Conservation (phyloP, 2,113 vertebrate genomes). For the Heptranchias perlo region DNA sequence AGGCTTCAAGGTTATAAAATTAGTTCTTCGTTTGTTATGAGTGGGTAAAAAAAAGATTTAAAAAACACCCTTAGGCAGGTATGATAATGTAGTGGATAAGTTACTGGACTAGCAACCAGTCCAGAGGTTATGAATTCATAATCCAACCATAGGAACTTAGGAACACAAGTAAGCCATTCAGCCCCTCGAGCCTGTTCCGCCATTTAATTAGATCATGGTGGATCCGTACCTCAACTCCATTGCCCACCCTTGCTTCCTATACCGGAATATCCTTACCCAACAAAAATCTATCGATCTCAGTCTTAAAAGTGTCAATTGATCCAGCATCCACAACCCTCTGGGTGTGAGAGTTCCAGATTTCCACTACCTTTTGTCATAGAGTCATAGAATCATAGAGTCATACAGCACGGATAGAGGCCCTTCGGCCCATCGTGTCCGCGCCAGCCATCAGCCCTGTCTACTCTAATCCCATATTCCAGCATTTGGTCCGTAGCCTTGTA, state of each 20-base stretch:
- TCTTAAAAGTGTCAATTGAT: neutral
- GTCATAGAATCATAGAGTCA: no score
- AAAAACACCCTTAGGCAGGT: no score
- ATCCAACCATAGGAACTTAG: neutral
- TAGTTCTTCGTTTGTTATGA: neutral
- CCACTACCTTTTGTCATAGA: no score
- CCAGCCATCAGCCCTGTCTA: no score
- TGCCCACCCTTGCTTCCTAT: neutral
- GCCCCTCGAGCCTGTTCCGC: neutral
- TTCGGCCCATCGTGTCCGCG: no score
- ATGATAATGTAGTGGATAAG: neutral
- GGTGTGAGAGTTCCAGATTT: no score
- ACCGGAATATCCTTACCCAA: neutral
- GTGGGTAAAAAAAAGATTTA: neutral
- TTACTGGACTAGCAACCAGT: neutral
- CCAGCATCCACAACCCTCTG: neutral
- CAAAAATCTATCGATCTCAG: neutral
- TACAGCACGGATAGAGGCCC: no score
- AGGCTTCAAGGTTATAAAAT: neutral
- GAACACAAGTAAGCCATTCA: neutral
- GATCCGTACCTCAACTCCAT: neutral
- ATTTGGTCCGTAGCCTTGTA: no score
- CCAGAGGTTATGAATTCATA: neutral
- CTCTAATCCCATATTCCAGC: no score
- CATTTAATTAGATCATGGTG: neutral